These are phyloP conservation scores for Spodoptera picta DNA, from an alignment of 2,888 invertebrate genomes.

Conservation along the genomic window DNA sequence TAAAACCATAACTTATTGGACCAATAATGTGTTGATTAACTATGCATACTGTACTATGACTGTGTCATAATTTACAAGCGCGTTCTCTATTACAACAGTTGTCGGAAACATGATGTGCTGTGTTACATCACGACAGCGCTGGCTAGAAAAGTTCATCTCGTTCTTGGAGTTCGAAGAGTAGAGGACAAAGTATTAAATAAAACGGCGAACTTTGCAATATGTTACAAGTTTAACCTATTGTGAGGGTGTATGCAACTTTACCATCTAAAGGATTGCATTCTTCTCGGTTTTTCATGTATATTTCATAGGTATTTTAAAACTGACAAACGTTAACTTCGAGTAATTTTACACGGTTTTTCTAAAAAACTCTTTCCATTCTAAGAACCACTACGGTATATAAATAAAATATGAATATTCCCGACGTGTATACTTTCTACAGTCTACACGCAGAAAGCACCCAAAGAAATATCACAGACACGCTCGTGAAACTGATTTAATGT, in stretches of 20 bases:
- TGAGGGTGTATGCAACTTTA: slow-evolving; percentile 36
- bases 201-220: slow-evolving; percentile 53
- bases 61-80: background rate
- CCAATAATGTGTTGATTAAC: background rate
- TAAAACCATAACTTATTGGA: background rate
- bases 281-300: background rate
- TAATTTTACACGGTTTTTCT: too few species aligned
- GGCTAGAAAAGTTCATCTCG: slow-evolving; percentile 22
- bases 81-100: slow-evolving; percentile 9
- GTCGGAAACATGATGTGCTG: slow-evolving; percentile 2
- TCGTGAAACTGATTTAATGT: slow-evolving; percentile 17
- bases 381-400: too few species aligned
- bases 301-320: too few species aligned
- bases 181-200: slow-evolving; percentile 58
- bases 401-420: too few species aligned
- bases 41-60: background rate
- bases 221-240: slow-evolving; percentile 46
- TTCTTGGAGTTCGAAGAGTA: slow-evolving; percentile 33
- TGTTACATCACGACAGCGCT: slow-evolving; percentile 18
- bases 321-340: too few species aligned
- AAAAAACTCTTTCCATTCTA: too few species aligned
- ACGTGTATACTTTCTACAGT: too few species aligned
- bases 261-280: slow-evolving; percentile 7
- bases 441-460: too few species aligned
- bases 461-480: background rate